Evolutionary conservation across 1,140 invertebrate genomes (phyloP), one percentile per base, ranked within the genome.

Genomic region (Cheumatopsyche charites): DNA sequence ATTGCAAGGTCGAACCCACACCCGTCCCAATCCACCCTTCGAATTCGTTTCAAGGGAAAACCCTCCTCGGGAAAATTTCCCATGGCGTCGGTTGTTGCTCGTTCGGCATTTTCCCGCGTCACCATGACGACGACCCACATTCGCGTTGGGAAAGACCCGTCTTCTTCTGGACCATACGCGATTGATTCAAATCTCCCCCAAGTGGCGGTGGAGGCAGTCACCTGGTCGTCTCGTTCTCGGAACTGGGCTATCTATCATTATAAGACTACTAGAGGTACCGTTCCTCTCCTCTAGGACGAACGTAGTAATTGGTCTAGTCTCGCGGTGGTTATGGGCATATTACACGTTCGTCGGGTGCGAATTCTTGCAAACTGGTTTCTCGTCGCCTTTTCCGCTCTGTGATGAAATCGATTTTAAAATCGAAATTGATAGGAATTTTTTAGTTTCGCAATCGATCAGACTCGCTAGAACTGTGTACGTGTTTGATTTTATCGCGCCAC

Each of bases 391-490:
- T 9, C 47, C 15, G 47, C 19, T 52, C 47, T 52, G 0, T 13
- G 15, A 47, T 19, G 47, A 52, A 52, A 52, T 52, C n/a, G 9
- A 19, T 52, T 52, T 52, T 52, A 15, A 52, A 52, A 36, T 36
- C 47, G 47, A 52, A 52, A 52, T 52, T 15, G 47, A 52, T 52
- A 52, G 47, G 47, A 52, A 52, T 52, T 52, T 52, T 52, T 52
- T 47, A 52, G 47, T 52, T 52, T 52, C 47, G 47, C 15, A 52
- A 17, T 17, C 9, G 47, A 6, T 13, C 45, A 47, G 13, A 47
- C 12, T 47, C 4, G 12, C 45, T 47, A n/a, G 19, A 52, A 15
- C 47, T 52, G 15, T 17, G 1, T 17, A 52, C 47, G 19, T 15
- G 6, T 36, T 36, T 36, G 29, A 36, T 36, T 36, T 36, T 36